Evolutionary conservation across 2,797 vertebrate genomes (phyloP).

Genomic region (Gymnocypris eckloni): DNA sequence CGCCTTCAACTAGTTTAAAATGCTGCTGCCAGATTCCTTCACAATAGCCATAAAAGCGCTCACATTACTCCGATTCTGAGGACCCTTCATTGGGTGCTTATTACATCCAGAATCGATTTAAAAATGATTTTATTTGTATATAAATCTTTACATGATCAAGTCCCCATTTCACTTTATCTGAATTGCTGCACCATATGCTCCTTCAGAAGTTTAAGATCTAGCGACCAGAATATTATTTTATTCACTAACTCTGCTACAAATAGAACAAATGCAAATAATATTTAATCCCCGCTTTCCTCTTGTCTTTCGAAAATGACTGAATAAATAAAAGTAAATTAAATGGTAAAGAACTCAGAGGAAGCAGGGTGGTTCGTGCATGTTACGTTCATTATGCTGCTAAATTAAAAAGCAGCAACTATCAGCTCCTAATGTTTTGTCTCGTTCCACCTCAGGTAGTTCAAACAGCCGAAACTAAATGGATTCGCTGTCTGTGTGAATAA

Average conservation of each 20-base stretch:
- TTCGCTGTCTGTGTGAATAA: slow-evolving; percentile 70
- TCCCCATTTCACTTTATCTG: not conserved
- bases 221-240: not conserved
- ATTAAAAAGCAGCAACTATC: slow-evolving; percentile 74
- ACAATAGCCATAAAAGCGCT: not conserved
- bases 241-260: slow-evolving; percentile 21
- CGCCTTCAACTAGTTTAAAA: not conserved
- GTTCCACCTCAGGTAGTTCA: slow-evolving; percentile 75
- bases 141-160: not conserved
- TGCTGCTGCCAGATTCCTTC: not conserved
- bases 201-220: not conserved
- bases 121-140: not conserved
- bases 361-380: slow-evolving; percentile 57
- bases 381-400: slow-evolving; percentile 77
- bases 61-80: not conserved
- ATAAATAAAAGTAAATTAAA: slow-evolving; percentile 53
- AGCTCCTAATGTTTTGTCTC: slow-evolving; percentile 72
- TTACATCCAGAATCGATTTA: not conserved
- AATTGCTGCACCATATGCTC: not conserved
- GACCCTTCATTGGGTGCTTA: not conserved
- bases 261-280: slow-evolving; percentile 12
- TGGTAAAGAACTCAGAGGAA: slow-evolving; percentile 51
- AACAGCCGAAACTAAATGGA: slow-evolving; percentile 70
- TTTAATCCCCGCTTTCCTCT: slow-evolving; percentile 11
- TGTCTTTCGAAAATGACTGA: slow-evolving; percentile 39